Conservation (phyloP, 2,113 vertebrate genomes). For the Pygoscelis antarcticus region DNA sequence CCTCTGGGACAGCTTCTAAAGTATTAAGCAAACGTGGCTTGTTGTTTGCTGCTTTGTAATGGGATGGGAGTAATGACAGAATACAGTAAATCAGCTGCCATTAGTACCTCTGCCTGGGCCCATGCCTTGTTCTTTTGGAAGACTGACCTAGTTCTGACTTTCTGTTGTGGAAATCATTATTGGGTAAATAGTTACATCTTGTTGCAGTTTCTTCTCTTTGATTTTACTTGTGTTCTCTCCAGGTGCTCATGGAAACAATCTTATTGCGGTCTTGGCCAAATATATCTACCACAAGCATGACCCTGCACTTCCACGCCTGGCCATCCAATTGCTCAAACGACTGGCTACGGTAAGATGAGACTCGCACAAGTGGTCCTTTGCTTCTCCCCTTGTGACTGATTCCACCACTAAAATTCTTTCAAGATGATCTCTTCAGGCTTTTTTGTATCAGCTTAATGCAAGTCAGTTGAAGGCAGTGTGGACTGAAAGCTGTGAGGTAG, state of each 20-base stretch:
- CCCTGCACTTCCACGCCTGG: constrained; percentile 91
- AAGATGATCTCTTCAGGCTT: background rate
- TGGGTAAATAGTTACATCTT: background rate
- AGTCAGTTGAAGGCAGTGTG: background rate
- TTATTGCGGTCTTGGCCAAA: constrained; percentile 95
- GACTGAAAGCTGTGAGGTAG: background rate
- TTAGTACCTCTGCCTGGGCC: background rate
- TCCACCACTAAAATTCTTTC: background rate
- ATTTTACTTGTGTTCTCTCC: background rate
- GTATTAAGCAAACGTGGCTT: background rate
- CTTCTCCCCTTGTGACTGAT: background rate
- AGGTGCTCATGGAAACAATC: constrained; percentile 93
- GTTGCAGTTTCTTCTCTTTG: background rate
- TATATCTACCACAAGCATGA: constrained; percentile 98
- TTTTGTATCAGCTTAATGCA: background rate
- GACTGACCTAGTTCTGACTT: background rate
- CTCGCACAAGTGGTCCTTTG: background rate
- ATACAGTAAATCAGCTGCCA: background rate
- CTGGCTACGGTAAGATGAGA: constrained; percentile 85
- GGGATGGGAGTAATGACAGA: background rate
- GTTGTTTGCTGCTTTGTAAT: background rate
- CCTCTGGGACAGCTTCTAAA: background rate
- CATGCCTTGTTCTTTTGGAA: background rate
- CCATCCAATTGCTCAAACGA: constrained; percentile 95
- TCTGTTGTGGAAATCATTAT: background rate